These are phyloP conservation scores for Thunnus albacares DNA, from an alignment of 2,797 vertebrate genomes.

Conservation along the genomic window DNA sequence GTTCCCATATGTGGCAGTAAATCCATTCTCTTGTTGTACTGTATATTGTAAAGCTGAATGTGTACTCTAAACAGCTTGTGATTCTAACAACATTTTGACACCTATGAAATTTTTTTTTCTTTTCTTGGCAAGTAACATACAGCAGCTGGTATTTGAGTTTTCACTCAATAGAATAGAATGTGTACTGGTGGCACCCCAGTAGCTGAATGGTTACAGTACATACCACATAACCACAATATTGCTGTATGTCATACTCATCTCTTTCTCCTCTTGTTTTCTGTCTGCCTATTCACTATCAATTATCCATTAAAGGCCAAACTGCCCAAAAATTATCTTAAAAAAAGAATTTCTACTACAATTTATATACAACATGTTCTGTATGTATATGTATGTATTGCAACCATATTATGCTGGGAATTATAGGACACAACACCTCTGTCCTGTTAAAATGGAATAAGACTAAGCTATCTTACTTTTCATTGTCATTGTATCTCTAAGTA, in stretches of 20 bases:
- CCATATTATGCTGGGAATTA: constrained; percentile 34
- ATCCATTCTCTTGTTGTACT: constrained; percentile 39
- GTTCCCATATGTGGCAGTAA: constrained; percentile 4
- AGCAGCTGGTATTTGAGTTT: constrained; percentile 21
- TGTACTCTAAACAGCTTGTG: constrained; percentile 38
- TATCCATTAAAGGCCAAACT: background rate
- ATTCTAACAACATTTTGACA: constrained; percentile 22
- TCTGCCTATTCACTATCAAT: background rate
- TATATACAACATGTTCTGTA: constrained; percentile 7
- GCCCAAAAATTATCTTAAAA: background rate
- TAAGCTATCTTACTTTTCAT: constrained; percentile 66
- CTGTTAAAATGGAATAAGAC: constrained; percentile 57
- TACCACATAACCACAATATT: background rate
- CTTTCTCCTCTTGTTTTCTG: background rate
- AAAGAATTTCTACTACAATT: constrained; percentile 12
- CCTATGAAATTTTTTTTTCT: constrained; percentile 8
- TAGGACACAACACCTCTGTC: constrained; percentile 40
- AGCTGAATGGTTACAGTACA: background rate
- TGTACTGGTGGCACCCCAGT: background rate
- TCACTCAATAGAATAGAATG: constrained; percentile 14
- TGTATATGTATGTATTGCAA: constrained; percentile 2
- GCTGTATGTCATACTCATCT: background rate
- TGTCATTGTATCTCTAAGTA: constrained; percentile 66
- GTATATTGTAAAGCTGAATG: constrained; percentile 55
- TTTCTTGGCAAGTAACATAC: constrained; percentile 5